phyloP scores from a whole-genome alignment of 2,797 vertebrate genomes.

The Prunella strophiata region DNA sequence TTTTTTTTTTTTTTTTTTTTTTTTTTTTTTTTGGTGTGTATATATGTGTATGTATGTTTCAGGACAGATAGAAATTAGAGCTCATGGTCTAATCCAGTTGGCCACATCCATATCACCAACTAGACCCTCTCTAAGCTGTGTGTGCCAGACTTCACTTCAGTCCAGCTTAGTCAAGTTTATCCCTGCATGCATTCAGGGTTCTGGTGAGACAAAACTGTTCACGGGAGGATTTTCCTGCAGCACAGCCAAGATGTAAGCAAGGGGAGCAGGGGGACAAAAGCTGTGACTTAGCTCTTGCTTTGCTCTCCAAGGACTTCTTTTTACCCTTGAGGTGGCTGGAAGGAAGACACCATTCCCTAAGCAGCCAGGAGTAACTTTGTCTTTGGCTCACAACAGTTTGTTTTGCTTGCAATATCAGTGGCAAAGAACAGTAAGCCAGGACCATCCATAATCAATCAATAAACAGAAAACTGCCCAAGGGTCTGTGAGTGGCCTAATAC shows the following conservation, averaged over 20 bases:
- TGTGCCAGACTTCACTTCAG: background rate
- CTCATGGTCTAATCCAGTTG: background rate
- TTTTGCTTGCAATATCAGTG: background rate
- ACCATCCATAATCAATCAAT: background rate
- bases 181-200: background rate
- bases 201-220: background rate
- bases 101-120: background rate
- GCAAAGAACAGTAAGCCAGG: background rate
- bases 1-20: background rate
- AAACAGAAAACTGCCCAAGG: background rate
- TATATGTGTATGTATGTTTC: fast-evolving
- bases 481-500: background rate
- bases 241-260: background rate
- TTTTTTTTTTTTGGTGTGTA: fast-evolving
- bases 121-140: background rate
- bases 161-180: background rate
- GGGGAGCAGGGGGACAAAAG: background rate
- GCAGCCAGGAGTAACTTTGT: background rate
- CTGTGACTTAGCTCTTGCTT: background rate
- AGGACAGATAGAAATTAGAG: background rate
- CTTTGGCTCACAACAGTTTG: background rate
- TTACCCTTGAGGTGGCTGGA: background rate
- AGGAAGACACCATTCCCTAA: background rate
- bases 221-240: background rate
- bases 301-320: background rate